phyloP scores from a whole-genome alignment of 2,113 vertebrate species.

The Podiceps cristatus region DNA sequence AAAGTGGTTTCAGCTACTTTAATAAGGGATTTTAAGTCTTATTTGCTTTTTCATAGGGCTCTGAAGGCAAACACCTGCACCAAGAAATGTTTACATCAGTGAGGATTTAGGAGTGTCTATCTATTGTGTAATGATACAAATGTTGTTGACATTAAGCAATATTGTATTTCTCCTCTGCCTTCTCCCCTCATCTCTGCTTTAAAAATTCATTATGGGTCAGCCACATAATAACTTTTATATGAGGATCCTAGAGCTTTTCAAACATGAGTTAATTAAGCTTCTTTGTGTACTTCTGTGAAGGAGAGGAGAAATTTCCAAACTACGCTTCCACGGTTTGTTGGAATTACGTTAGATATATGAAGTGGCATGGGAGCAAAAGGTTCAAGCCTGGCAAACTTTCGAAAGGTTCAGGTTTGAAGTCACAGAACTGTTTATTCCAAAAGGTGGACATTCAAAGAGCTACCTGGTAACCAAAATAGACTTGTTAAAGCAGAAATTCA shows the following conservation, averaged over 20 bases:
- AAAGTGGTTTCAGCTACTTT: background rate
- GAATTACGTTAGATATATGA: background rate
- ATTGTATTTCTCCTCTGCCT: background rate
- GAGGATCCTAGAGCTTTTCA: background rate
- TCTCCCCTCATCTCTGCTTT: background rate
- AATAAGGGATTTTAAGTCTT: background rate
- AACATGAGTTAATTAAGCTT: background rate
- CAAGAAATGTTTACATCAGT: background rate
- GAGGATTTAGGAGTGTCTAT: background rate
- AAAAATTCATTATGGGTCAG: background rate
- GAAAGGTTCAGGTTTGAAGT: background rate
- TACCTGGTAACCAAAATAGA: background rate
- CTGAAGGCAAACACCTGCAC: background rate
- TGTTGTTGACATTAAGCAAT: background rate
- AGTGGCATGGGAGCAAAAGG: background rate
- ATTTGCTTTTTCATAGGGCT: background rate
- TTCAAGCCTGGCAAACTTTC: background rate
- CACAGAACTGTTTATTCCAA: background rate
- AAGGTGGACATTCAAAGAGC: background rate
- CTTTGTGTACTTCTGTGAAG: background rate
- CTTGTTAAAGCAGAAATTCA: background rate
- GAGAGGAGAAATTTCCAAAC: background rate
- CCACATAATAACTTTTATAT: background rate
- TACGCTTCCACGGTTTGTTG: background rate
- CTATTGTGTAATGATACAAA: background rate